Base-by-base conservation (phyloP, 2,888 invertebrate genomes). In the Harmothoe impar region DNA sequence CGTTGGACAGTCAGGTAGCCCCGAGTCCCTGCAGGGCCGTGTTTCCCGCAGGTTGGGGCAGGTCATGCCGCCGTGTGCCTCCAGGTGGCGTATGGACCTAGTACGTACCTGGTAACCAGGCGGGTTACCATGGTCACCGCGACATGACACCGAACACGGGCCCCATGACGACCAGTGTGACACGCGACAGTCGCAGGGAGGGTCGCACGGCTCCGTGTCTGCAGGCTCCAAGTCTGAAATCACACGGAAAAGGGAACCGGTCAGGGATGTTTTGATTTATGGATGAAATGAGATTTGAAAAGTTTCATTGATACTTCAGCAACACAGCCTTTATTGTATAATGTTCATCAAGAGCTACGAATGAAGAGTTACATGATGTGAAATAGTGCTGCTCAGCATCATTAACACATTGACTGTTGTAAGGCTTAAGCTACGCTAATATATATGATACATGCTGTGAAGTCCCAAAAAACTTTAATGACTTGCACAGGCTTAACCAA, bases 131-230 rank as follows among this genome's bases (percentile, higher is more conserved):
- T 86, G 33, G 33, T 35, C 51, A 20, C 56, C 56, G 89, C 91
- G 84, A 52, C 91, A 91, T 3, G 91, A 89, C 72, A 51, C 78
- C 5, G 91, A 91, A 77, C 91, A 91, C 0, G 89, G 91, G 0
- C 84, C 89, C 91, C 91, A 91, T 23, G 54, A 72, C 25, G 90
- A 56, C 91, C 91, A 91, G 52, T 88, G 81, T 10, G 91, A 62
- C 54, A 91, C 90, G 56, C 52, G 62, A 81, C 91, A 91, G 89
- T 90, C 90, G 33, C 90, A 89, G 1, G 91, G 90, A n/a, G 90
- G 68, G 35, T 85, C 20, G 43, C 91, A 91, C 25, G 52, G 77
- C 86, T 90, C 91, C 12, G 88, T n/a, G 10, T 62, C 88, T 25
- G n/a, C 86, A 25, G 86, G 86, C 54, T 86, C 86, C 86, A 86